Evolutionary conservation across 2,888 invertebrate species (phyloP).

Genomic region (Heliconius ismenius): DNA sequence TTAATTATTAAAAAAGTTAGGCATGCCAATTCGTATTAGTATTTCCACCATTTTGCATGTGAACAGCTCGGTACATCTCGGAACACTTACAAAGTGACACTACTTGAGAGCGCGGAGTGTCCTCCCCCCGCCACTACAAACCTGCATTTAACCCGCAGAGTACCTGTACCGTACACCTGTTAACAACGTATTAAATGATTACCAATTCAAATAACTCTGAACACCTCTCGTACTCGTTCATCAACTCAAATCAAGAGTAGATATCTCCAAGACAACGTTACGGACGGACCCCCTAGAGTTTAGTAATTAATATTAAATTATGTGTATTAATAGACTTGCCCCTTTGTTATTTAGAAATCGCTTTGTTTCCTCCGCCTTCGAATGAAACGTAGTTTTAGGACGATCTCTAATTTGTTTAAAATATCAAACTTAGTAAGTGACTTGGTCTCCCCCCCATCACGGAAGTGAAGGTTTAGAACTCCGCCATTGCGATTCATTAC

Average conservation of each 20-base stretch:
- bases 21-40: too few relatives aligned
- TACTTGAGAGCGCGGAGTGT: too few relatives aligned
- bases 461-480: slow-evolving; percentile 21
- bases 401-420: slow-evolving; percentile 31
- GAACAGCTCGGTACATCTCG: too few relatives aligned
- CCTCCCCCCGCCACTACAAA: too few relatives aligned
- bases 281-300: neutral
- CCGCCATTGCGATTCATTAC: slow-evolving; percentile 21
- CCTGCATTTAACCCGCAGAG: too few relatives aligned
- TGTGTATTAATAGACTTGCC: neutral
- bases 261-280: neutral
- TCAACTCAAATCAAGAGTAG: neutral
- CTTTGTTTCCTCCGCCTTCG: slow-evolving; percentile 25
- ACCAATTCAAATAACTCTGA: slow-evolving; percentile 10
- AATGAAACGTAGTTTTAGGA: slow-evolving; percentile 19
- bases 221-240: neutral
- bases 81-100: too few relatives aligned
- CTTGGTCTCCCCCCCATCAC: neutral
- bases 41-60: too few relatives aligned
- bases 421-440: slow-evolving; percentile 25
- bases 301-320: slow-evolving; percentile 11
- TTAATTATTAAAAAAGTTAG: too few relatives aligned
- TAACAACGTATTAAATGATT: slow-evolving; percentile 9
- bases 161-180: too few relatives aligned
- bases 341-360: slow-evolving; percentile 22